A percentile compares a stretch with the other conserved stretches of the same genome.
These are phyloP conservation scores for Brenthis hecate DNA, from an alignment of 2,888 invertebrate genomes.

Conservation along the genomic window DNA sequence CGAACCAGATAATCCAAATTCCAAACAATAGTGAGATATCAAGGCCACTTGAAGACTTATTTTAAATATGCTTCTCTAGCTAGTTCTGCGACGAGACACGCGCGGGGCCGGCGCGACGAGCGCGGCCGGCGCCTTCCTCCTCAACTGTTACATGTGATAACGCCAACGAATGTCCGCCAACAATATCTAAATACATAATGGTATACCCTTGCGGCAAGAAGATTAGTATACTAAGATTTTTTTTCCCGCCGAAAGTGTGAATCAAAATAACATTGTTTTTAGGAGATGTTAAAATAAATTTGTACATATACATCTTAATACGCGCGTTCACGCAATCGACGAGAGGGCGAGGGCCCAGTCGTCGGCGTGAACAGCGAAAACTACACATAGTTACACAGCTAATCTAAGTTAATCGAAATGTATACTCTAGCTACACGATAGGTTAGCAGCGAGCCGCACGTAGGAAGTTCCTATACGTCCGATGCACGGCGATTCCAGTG, in stretches of 20 bases:
- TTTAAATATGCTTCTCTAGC: conserved; percentile 65
- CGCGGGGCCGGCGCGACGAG: conserved; percentile 44
- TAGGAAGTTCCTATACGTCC: conserved; percentile 48
- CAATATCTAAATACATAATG: conserved; percentile 65
- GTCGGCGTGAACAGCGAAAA: conserved; percentile 44
- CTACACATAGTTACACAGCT: conserved; percentile 65
- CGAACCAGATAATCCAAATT: conserved; percentile 75
- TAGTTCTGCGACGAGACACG: conserved; percentile 68
- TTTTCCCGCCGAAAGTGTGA: conserved; percentile 74
- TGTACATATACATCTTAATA: conserved; percentile 70
- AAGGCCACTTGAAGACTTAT: conserved; percentile 82
- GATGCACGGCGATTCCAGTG: conserved; percentile 67
- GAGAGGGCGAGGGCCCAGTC: conserved; percentile 10
- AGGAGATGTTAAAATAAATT: conserved; percentile 70
- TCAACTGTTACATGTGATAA: conserved; percentile 52
- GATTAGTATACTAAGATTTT: conserved; percentile 57
- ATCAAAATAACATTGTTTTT: conserved; percentile 62
- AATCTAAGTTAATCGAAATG: conserved; percentile 71
- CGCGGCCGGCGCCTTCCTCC: conserved; percentile 45
- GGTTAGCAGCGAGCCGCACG: conserved; percentile 62
- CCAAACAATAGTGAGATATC: conserved; percentile 79
- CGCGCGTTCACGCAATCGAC: conserved; percentile 43
- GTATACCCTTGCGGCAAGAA: conserved; percentile 81
- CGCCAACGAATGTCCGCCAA: conserved; percentile 73
- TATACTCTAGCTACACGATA: conserved; percentile 68